Percentiles rank a stretch among this genome's conserved stretches.
Conservation (phyloP, 2,113 vertebrate genomes). For the Diphyllodes magnificus region DNA sequence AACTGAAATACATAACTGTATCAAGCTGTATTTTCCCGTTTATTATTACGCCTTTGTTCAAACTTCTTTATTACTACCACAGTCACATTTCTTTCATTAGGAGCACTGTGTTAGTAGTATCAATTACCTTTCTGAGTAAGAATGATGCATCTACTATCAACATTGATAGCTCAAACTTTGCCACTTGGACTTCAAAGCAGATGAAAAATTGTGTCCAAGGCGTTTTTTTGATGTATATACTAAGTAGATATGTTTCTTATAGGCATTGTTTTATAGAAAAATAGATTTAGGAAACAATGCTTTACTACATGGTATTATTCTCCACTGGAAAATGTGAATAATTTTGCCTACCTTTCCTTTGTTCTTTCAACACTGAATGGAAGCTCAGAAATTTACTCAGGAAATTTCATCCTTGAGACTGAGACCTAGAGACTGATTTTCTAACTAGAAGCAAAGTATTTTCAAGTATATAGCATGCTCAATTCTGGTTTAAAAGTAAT, state of each 20-base stretch:
- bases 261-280: background rate
- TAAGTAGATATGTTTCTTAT: background rate
- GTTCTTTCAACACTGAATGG: background rate
- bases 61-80: background rate
- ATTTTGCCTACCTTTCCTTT: background rate
- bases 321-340: background rate
- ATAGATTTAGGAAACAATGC: background rate
- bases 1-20: background rate
- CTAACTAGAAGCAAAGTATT: background rate
- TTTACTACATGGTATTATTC: background rate
- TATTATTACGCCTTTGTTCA: background rate
- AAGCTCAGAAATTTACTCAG: background rate
- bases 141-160: background rate
- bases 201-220: background rate
- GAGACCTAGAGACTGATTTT: background rate
- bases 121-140: background rate
- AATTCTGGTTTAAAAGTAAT: background rate
- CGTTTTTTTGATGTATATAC: background rate
- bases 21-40: background rate
- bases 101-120: background rate
- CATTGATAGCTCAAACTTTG: background rate
- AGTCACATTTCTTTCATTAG: background rate
- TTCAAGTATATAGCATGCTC: background rate
- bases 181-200: background rate
- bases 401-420: background rate